Percentiles rank a stretch among this genome's conserved stretches.
Conservation (phyloP, 64 coral and sea anemone genomes). For the Montipora sp. region DNA sequence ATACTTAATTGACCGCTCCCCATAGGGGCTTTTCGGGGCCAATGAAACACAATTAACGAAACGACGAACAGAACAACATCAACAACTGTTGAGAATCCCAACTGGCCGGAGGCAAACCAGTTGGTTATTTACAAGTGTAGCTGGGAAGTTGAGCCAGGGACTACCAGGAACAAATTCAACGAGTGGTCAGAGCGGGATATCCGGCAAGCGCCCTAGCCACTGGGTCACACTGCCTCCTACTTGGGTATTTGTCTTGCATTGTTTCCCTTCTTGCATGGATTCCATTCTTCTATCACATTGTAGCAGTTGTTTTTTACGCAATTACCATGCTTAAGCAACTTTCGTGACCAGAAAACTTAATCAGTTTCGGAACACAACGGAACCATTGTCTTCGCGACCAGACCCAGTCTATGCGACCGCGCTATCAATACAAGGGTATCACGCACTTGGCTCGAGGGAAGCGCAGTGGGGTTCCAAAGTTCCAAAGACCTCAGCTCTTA, state of each 20-base stretch:
- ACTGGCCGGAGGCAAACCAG: no score
- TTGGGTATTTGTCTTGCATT: background rate
- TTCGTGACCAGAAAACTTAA: conserved; percentile 13
- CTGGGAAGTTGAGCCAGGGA: no score
- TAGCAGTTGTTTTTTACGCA: background rate
- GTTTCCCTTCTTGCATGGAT: background rate
- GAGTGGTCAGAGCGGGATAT: no score
- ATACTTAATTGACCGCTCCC: no score
- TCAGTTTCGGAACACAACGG: conserved; percentile 9
- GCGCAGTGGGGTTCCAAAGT: conserved; percentile 35
- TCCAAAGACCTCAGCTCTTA: conserved; percentile 1
- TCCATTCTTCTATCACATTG: background rate
- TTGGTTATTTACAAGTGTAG: no score
- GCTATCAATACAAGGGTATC: conserved; percentile 45
- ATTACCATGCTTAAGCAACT: background rate
- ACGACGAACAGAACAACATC: no score
- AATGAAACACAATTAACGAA: no score
- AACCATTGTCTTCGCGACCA: conserved; percentile 16
- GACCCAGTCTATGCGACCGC: conserved; percentile 40
- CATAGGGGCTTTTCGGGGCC: no score
- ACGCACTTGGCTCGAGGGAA: conserved; percentile 43
- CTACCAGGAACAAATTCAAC: no score
- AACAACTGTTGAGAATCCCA: no score
- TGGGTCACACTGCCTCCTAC: no score
- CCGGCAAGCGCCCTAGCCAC: no score